phyloP scores from a whole-genome alignment of 2,888 invertebrate species.

The Protula sp. region DNA sequence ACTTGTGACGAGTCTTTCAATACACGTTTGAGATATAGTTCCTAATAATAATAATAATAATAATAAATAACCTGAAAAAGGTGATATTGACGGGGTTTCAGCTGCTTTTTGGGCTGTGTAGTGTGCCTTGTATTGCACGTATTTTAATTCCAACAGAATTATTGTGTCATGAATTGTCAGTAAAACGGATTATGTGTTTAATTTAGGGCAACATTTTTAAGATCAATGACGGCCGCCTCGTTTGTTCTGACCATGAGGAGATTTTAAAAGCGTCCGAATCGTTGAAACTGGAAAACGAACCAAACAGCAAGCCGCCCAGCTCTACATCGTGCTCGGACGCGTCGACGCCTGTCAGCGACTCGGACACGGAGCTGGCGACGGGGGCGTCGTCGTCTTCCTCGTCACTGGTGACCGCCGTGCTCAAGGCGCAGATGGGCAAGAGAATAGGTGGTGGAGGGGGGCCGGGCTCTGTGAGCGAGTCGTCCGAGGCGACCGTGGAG shows the following conservation, averaged over 20 bases:
- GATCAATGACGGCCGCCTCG: conserved; percentile 11
- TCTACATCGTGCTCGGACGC: background rate
- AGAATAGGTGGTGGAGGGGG: too few relatives aligned
- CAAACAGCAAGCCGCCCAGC: conserved; percentile 1
- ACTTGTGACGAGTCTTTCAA: background rate
- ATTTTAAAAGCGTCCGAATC: conserved; percentile 1
- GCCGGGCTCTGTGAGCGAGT: too few relatives aligned
- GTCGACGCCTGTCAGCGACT: background rate
- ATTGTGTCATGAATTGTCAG: too few relatives aligned
- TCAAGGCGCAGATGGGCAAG: background rate
- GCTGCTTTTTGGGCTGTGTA: too few relatives aligned
- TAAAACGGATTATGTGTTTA: background rate
- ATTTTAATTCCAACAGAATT: too few relatives aligned
- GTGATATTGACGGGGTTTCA: too few relatives aligned
- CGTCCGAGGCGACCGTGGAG: too few relatives aligned
- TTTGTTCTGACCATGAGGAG: conserved; percentile 24
- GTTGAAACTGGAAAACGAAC: background rate
- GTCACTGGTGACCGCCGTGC: background rate
- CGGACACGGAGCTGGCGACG: background rate
- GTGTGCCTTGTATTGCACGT: too few relatives aligned
- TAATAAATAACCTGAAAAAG: too few relatives aligned
- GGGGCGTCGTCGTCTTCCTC: background rate
- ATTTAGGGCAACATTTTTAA: conserved; percentile 32
- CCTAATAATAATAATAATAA: too few relatives aligned
- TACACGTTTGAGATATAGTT: background rate